These are phyloP conservation scores for Drosophila paramelanica DNA, from an alignment of 2,888 invertebrate species.

Conservation along the genomic window DNA sequence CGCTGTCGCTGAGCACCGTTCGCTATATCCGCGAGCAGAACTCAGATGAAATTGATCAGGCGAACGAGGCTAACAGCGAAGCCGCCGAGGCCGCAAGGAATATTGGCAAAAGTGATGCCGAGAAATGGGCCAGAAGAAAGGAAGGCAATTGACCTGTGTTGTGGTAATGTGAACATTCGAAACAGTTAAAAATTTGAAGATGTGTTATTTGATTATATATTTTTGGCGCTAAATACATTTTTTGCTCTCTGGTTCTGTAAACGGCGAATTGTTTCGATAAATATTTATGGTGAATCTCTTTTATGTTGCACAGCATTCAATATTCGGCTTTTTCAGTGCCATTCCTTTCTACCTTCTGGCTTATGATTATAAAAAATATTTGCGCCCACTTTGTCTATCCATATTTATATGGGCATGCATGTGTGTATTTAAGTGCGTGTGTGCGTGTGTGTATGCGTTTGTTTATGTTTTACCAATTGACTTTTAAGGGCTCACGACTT, in stretches of 20 bases:
- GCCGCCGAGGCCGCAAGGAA: not conserved
- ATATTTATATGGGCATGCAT: slow-evolving; percentile 6
- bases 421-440: not conserved
- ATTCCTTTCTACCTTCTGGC: slow-evolving; percentile 5
- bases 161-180: not conserved
- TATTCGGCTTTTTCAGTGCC: slow-evolving; percentile 4
- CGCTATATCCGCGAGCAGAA: not conserved
- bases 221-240: not conserved
- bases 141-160: slow-evolving; percentile 1
- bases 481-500: slow-evolving; percentile 30
- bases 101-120: slow-evolving; percentile 1
- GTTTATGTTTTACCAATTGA: slow-evolving; percentile 54
- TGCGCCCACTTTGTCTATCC: slow-evolving; percentile 39
- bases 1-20: not conserved
- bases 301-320: slow-evolving; percentile 6
- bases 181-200: not conserved
- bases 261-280: no score
- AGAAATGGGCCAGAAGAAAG: slow-evolving; percentile 8
- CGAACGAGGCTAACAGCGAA: not conserved
- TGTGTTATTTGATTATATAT: no score
- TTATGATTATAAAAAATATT: slow-evolving; percentile 48
- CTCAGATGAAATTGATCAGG: no score
- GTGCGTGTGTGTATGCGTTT: slow-evolving; percentile 20
- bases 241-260: not conserved
- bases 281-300: not conserved